Base-by-base conservation (phyloP, 53 echinoderm and acorn worm species). In the Hippasteria phrygiana region DNA sequence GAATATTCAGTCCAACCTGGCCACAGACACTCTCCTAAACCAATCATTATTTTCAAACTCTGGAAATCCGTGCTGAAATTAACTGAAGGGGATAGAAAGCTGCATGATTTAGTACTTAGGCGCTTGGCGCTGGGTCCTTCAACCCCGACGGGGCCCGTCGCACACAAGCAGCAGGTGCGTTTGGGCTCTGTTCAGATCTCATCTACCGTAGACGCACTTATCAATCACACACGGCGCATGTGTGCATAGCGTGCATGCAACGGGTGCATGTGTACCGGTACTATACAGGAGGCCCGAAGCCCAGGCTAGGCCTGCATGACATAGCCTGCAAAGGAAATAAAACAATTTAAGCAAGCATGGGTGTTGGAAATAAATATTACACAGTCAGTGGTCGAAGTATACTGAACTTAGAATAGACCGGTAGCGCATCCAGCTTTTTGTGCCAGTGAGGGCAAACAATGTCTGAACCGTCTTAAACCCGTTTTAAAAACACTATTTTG, bases 251-350 rank as follows among this genome's bases (percentile, higher is more conserved):
- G 67, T 66, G 67, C 67, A 28, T 34, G 5, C 33, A 29, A 22
- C n/a, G 67, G 35, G 67, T 66, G 67, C 67, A 66, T 66, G 67
- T 66, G 67, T 34, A 47, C 47, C 13, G 13, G 6, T 47, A 66
- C 35, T 66, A 66, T 59, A 59, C 59, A 5, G 26, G 59, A 18
- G 59, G 59, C 59, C 59, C n/a, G n/a, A n/a, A 18, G n/a, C 59
- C 20, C 3, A 26, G 59, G 51, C 16, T 26, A n/a, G n/a, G n/a
- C 54, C 59, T 59, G 26, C 22, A 14, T 8, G 59, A 1, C 26
- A 14, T 26, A 22, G 22, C 7, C 59, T 24, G 4, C 26, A 16
- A 55, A 20, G 11, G n/a, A 59, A 59, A 59, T n/a, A n/a, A n/a
- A n/a, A n/a, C n/a, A n/a, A n/a, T n/a, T n/a, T n/a, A n/a, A 59